Evolutionary conservation across 2,113 vertebrate species (phyloP).

Genomic region (Laterallus jamaicensis): DNA sequence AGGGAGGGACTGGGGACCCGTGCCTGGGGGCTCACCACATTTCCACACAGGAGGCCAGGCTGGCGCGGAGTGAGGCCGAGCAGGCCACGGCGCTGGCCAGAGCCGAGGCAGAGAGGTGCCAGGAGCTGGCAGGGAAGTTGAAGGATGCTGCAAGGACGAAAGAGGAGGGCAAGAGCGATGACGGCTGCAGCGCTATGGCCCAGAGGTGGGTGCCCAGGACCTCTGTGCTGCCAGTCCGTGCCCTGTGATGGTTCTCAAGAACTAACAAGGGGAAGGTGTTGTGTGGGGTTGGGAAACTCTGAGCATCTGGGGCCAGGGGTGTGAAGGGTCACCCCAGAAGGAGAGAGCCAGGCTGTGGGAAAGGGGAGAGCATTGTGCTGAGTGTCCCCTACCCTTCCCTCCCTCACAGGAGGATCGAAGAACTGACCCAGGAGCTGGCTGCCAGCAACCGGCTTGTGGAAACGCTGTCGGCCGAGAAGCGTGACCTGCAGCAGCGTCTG

Average conservation of each 20-base stretch:
- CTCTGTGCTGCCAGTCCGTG: neutral
- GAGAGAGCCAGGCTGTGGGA: neutral
- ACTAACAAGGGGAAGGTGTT: neutral
- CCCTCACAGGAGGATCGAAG: conserved; percentile 78
- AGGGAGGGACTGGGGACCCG: fast-evolving
- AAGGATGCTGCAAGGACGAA: conserved; percentile 68
- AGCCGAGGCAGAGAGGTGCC: conserved; percentile 77
- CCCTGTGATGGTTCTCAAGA: neutral
- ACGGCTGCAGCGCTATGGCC: neutral
- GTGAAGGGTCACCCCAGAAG: neutral
- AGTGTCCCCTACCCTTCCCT: neutral
- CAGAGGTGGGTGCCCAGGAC: conserved; percentile 74
- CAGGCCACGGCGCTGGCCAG: conserved; percentile 77
- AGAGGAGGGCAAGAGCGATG: conserved; percentile 46
- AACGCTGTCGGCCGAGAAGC: conserved; percentile 78
- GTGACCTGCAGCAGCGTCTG: conserved; percentile 56
- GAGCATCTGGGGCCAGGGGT: no score
- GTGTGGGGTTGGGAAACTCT: fast-evolving
- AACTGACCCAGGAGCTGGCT: conserved; percentile 77
- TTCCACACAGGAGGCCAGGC: conserved; percentile 80
- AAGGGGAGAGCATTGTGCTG: neutral
- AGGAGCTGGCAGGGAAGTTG: conserved; percentile 80
- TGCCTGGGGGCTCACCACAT: neutral
- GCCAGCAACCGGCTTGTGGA: conserved; percentile 77
- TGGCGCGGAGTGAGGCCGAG: conserved; percentile 79